A percentile compares a stretch with the other conserved stretches of the same genome.
Evolutionary conservation across 2,113 vertebrate genomes (phyloP).

Genomic region (Andinoacara biseriatus): DNA sequence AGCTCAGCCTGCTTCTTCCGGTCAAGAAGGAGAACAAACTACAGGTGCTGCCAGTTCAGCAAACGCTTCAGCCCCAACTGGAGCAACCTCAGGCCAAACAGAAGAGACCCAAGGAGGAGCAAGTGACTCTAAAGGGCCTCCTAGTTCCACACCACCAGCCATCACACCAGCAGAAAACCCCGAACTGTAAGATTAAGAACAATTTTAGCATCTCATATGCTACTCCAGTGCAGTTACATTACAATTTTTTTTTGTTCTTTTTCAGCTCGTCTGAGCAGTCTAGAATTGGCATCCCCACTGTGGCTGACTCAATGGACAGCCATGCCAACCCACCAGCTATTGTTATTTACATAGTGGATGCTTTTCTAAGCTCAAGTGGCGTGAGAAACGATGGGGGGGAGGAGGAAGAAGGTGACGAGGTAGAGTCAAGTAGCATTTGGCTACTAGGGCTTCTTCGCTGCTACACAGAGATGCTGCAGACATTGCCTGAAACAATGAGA

Average conservation of each 20-base stretch:
- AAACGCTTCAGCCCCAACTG: slow-evolving; percentile 70
- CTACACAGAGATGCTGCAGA: slow-evolving; percentile 94
- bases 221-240: background rate
- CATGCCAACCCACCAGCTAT: slow-evolving; percentile 90
- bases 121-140: slow-evolving; percentile 80
- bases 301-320: slow-evolving; percentile 87
- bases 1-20: slow-evolving; percentile 69
- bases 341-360: slow-evolving; percentile 95
- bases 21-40: slow-evolving; percentile 76
- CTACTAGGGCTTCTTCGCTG: slow-evolving; percentile 92
- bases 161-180: slow-evolving; percentile 68
- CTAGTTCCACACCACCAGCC: slow-evolving; percentile 77
- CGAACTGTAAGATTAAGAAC: slow-evolving; percentile 71
- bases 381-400: slow-evolving; percentile 87
- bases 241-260: background rate
- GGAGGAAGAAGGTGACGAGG: slow-evolving; percentile 90
- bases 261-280: slow-evolving; percentile 87
- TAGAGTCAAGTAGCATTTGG: slow-evolving; percentile 89
- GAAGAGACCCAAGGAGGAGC: slow-evolving; percentile 79
- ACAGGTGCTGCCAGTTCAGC: slow-evolving; percentile 70
- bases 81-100: slow-evolving; percentile 65
- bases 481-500: slow-evolving; percentile 90
- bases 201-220: background rate
- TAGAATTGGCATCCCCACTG: slow-evolving; percentile 91
- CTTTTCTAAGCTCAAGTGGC: slow-evolving; percentile 87